A percentile compares a stretch with the other conserved stretches of the same genome.
These are phyloP conservation scores for Sminthopsis crassicaudata DNA, from an alignment of 2,113 vertebrate species.

Conservation along the genomic window DNA sequence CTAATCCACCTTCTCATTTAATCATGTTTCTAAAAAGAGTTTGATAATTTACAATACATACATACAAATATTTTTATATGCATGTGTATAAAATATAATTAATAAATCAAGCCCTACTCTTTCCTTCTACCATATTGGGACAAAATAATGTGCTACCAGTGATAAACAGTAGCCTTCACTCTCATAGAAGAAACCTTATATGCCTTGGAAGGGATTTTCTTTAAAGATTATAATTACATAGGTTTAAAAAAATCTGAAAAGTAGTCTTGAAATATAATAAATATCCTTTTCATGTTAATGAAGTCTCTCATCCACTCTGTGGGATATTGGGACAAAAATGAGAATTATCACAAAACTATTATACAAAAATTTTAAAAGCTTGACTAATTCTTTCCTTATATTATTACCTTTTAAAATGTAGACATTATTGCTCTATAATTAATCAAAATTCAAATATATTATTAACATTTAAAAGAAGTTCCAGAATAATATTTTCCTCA, in stretches of 20 bases:
- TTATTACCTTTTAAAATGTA: constrained; percentile 65
- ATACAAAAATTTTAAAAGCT: constrained; percentile 36
- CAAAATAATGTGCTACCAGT: background rate
- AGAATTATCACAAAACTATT: constrained; percentile 50
- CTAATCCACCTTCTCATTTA: background rate
- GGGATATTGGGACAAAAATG: constrained; percentile 23
- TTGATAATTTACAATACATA: background rate
- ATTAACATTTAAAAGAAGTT: constrained; percentile 68
- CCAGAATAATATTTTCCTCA: constrained; percentile 54
- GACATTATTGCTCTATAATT: constrained; percentile 69
- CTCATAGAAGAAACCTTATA: background rate
- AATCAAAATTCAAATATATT: constrained; percentile 36
- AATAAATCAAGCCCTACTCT: background rate
- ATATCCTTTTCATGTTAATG: constrained; percentile 35
- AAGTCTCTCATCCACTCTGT: background rate
- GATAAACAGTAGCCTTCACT: background rate
- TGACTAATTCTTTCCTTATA: constrained; percentile 44
- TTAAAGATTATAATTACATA: background rate
- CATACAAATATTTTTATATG: too few relatives aligned
- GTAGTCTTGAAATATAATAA: background rate
- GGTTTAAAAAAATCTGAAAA: background rate
- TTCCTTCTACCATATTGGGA: background rate
- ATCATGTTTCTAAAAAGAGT: background rate
- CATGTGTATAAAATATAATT: too few relatives aligned
- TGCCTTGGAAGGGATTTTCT: background rate